These are phyloP conservation scores for Otocyon megalotis DNA, from an alignment of 2,113 vertebrate species.

Conservation along the genomic window DNA sequence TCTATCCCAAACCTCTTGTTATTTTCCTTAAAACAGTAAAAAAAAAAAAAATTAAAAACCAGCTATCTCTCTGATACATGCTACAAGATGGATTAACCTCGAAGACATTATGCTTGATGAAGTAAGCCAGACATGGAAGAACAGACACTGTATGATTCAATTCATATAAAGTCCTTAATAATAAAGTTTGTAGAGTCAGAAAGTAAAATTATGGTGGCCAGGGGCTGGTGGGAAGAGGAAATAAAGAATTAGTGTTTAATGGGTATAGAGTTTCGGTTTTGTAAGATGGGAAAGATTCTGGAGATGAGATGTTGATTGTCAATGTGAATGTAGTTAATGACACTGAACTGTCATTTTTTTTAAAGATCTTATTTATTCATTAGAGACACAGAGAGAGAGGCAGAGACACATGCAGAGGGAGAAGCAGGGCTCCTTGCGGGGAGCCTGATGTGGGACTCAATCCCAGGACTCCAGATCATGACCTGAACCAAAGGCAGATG, in stretches of 20 bases:
- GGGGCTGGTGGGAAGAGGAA: neutral
- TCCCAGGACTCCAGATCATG: too few relatives aligned
- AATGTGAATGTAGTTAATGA: neutral
- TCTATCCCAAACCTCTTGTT: neutral
- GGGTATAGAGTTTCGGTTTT: neutral
- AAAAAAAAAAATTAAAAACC: neutral
- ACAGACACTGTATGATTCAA: neutral
- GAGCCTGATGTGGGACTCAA: neutral
- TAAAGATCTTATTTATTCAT: too few relatives aligned
- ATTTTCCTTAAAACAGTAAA: neutral
- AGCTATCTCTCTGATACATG: neutral
- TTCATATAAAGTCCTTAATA: neutral
- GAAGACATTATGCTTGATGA: neutral
- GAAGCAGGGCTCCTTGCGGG: neutral
- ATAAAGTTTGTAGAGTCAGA: neutral
- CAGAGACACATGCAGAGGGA: too few relatives aligned
- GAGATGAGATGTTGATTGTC: neutral
- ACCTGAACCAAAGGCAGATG: too few relatives aligned
- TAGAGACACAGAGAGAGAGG: too few relatives aligned
- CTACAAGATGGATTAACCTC: neutral
- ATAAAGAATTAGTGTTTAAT: too few relatives aligned
- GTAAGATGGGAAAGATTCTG: neutral
- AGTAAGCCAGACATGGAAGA: neutral
- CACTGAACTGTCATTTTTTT: neutral
- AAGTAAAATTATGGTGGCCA: too few relatives aligned